Base-by-base conservation (phyloP, 2,888 invertebrate genomes). In the Noctua janthina region DNA sequence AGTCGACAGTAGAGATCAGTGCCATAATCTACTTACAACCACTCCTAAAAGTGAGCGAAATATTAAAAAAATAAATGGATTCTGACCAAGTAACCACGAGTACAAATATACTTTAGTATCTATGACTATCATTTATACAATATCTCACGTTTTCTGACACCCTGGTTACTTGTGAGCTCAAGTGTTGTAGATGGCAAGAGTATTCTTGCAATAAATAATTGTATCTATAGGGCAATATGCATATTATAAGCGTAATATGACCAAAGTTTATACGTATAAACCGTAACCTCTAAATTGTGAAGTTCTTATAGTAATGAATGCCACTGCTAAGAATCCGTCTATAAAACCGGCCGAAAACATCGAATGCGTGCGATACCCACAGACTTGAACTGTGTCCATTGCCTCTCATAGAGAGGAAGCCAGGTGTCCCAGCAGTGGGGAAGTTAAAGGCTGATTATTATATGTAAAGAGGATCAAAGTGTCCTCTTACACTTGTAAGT, bases 101-200 rank as follows among this genome's bases (percentile, higher is more conserved):
- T 74, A 3, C 74, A 70, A 66, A 78, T 79, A 87, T 74, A 83
- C n/a, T 82, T 76, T 79, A 75, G 15, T 56, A 71, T 72, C 67
- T 82, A 78, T 81, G 87, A 85, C 85, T 82, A 87, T 76, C 17
- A 73, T 83, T 69, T 88, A 76, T 74, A 79, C 76, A 83, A 59
- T 89, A 80, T 79, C 78, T 82, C 81, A 78, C 72, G 59, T 69
- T 74, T 66, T 69, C 74, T 70, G 68, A 62, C 54, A 80, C 85
- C 74, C 17, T 49, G 13, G 17, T 66, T 2, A 59, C 17, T 74
- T 85, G 76, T 51, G 69, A 85, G 11, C 76, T 85, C 72, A 83
- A 71, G 59, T n/a, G 54, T 66, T 54, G 69, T 17, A 69, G 23
- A 23, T 43, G 35, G 56, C 49, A 29, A 20, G 20, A 71, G 70